These are phyloP conservation scores for Percina caprodes DNA, from an alignment of 2,113 vertebrate genomes.

Conservation along the genomic window DNA sequence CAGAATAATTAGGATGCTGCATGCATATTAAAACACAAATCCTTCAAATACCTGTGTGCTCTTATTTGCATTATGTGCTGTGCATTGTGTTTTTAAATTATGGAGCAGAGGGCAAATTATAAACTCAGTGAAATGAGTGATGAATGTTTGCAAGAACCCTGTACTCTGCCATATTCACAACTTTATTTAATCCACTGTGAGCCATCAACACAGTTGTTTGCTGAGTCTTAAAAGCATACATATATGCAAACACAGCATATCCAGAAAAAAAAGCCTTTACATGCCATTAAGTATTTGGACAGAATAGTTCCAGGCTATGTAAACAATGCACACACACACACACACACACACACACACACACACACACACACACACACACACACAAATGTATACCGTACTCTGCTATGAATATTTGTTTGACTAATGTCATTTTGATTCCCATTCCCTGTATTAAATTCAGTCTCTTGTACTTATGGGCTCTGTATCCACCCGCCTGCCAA, in stretches of 20 bases:
- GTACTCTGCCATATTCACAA: constrained; percentile 63
- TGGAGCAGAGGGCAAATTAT: constrained; percentile 47
- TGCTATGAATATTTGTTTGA: background rate
- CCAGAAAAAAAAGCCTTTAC: constrained; percentile 56
- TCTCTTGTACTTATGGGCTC: background rate
- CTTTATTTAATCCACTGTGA: constrained; percentile 64
- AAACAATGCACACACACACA: constrained; percentile 46
- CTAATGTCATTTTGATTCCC: constrained; percentile 5
- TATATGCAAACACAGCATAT: constrained; percentile 75
- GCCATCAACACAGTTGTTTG: constrained; percentile 59
- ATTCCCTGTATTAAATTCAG: constrained; percentile 13
- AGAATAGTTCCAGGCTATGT: constrained; percentile 52
- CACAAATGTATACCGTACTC: background rate
- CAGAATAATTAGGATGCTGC: constrained; percentile 55
- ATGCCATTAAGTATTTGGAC: constrained; percentile 76
- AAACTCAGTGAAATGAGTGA: constrained; percentile 57
- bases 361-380: too few species aligned
- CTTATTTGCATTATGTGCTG: constrained; percentile 68
- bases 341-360: background rate
- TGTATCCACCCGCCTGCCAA: background rate
- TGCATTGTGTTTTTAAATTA: constrained; percentile 60
- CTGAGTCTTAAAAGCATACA: constrained; percentile 72
- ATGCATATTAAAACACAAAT: constrained; percentile 60
- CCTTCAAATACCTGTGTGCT: constrained; percentile 55
- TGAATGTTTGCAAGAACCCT: constrained; percentile 66